Base-by-base conservation (phyloP, 64 coral and sea anemone species). In the Actinia tenebrosa region DNA sequence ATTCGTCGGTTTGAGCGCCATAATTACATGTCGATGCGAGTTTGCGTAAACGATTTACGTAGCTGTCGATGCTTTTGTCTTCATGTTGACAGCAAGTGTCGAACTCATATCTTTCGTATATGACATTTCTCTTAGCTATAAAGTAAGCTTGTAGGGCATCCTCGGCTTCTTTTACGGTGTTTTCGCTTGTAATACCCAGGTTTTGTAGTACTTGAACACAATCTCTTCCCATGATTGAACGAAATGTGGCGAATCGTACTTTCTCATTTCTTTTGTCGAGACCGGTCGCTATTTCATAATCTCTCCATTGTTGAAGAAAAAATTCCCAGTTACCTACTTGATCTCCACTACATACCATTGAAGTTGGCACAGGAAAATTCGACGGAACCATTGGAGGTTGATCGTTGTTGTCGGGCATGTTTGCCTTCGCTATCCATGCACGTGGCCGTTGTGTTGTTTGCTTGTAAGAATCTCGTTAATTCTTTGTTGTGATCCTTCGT, bases 111-210 rank as follows among this genome's bases (percentile, higher is more conserved):
- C 79, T 89, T 86, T 89, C 81, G 69, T 79, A 88, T 6, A 89
- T 60, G 42, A 93, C 84, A 71, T 93, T 93, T 81, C 79, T 89
- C 60, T 86, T 93, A 17, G 71, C 80, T n/a, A 87, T 86, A n/a
- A 89, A 90, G n/a, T 90, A 90, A 69, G 27, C 53, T 58, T 90
- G 30, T 15, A 94, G 52, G 26, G 60, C 78, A 87, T 89, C 44
- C 10, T 89, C 69, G 17, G 60, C 60, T 87, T 83, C 64, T 84
- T 87, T 83, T 10, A 77, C 2, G n/a, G 18, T 77, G 52, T 77
- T 77, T 50, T 86, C 80, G 45, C 22, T 71, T 78, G 86, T 84
- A 55, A 93, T 54, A 44, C 83, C 87, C 18, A 92, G 91, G 44
- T 93, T 89, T 23, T 85, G 54, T 25, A 88, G 85, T 46, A 88